Base-by-base conservation (phyloP, 2,888 invertebrate species). In the Molanna angustata region DNA sequence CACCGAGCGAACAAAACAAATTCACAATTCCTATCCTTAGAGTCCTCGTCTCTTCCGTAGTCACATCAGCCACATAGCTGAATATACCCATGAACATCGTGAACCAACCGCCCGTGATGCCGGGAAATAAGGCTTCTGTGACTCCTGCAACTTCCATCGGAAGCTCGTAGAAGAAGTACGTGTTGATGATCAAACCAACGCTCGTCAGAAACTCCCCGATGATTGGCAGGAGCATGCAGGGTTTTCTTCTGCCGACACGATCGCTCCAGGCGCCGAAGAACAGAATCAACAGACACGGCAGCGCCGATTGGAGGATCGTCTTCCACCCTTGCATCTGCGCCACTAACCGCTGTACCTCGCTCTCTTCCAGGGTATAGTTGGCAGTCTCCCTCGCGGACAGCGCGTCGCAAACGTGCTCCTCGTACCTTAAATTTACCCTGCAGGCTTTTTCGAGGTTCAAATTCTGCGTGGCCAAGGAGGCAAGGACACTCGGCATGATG, bases 1-100 rank as follows among this genome's bases (percentile, higher is more conserved):
- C 87, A 18, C 94, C 92, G 41, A 94, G 73, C 1, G 93, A 93
- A 62, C 91, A 85, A 69, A 92, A 93, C 4, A 93, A 82, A 71
- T 94, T 94, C 59, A 92, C 86, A 46, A 94, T 84, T 19, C 93
- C 92, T 63, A 94, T 90, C 57, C 94, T 73, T 41, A 90, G 75
- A 17, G 94, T 94, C 62, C 93, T 82, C 62, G 86, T 87, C 67
- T 91, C 86, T 58, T 88, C 83, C 2, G 87, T 85, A 2, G 93
- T 91, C 13, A 92, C 86, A 66, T 94, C 92, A 1, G 86, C 90
- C 54, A 94, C 86, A 66, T 93, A 94, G 71, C 90, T 90, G 71
- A 94, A 89, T 60, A 92, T 85, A 16, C 90, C 90, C 90, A 91
- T 90, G 63, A 91, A 85, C 90, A 90, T 90, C 21, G 90, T 90